Conservation (phyloP, 2,113 vertebrate species). For the Hepsetus odoe region DNA sequence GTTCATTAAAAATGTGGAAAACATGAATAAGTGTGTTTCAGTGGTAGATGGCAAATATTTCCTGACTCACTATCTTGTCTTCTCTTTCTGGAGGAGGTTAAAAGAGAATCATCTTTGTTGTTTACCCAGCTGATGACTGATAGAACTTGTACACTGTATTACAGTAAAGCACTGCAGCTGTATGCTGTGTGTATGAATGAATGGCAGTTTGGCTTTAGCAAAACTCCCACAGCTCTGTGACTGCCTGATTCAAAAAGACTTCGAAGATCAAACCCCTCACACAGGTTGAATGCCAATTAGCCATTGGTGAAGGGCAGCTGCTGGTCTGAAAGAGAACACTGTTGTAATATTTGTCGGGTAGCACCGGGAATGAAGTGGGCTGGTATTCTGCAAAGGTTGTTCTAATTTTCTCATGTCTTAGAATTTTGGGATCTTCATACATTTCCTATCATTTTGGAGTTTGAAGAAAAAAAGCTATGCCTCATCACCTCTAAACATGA, state of each 20-base stretch:
- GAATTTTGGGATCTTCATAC: neutral
- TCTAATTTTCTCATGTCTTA: slow-evolving; percentile 11
- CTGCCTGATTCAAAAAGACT: slow-evolving; percentile 20
- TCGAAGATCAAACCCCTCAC: slow-evolving; percentile 40
- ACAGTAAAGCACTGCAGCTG: slow-evolving; percentile 11
- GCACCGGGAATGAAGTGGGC: neutral
- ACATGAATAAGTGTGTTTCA: too few relatives aligned
- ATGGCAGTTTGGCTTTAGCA: slow-evolving; percentile 9
- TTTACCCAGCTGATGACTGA: neutral
- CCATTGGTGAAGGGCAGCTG: slow-evolving; percentile 27
- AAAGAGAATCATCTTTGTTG: neutral
- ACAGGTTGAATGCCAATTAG: slow-evolving; percentile 50
- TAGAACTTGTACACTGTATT: slow-evolving; percentile 3
- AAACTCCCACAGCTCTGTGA: slow-evolving; percentile 22
- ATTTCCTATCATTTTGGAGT: slow-evolving; percentile 1
- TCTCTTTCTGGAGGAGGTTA: neutral
- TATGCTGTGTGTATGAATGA: neutral
- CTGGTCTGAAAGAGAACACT: slow-evolving; percentile 27
- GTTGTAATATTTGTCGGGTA: slow-evolving; percentile 9
- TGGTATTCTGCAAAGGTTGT: slow-evolving; percentile 29
- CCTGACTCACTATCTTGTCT: neutral
- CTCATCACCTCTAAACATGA: neutral
- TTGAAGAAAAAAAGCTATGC: neutral
- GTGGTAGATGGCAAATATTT: neutral
- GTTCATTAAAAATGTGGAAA: too few relatives aligned